Conservation (phyloP, 2,797 vertebrate genomes). For the Cyprinodon diabolis region DNA sequence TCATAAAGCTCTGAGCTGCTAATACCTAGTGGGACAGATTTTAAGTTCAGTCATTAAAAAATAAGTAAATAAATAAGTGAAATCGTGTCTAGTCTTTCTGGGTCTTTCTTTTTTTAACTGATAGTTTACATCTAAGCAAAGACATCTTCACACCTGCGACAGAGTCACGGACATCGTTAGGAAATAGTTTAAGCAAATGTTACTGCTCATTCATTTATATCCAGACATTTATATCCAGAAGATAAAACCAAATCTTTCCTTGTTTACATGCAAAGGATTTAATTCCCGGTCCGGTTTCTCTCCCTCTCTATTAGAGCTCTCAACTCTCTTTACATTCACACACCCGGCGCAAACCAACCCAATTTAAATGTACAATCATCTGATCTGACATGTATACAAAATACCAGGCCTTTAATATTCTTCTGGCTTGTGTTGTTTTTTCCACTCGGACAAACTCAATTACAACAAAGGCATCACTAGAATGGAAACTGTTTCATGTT, state of each 20-base stretch:
- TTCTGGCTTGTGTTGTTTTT: slow-evolving; percentile 77
- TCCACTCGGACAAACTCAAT: slow-evolving; percentile 81
- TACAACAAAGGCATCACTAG: slow-evolving; percentile 53
- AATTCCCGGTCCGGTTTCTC: slow-evolving; percentile 12
- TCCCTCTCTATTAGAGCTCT: slow-evolving; percentile 22
- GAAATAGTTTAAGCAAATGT: not conserved
- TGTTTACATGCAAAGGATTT: slow-evolving; percentile 19
- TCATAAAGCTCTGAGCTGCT: no score
- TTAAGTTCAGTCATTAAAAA: no score
- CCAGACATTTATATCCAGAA: slow-evolving; percentile 4
- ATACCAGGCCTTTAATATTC: slow-evolving; percentile 76
- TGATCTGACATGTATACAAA: slow-evolving; percentile 82
- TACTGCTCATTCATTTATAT: not conserved
- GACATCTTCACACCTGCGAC: no score
- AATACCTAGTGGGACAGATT: no score
- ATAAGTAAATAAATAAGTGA: no score
- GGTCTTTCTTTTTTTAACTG: no score
- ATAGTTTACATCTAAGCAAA: no score
- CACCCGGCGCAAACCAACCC: slow-evolving; percentile 70
- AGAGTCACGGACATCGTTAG: no score
- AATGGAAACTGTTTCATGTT: slow-evolving; percentile 42
- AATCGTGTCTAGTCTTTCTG: no score
- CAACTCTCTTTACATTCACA: slow-evolving; percentile 33
- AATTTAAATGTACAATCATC: slow-evolving; percentile 78
- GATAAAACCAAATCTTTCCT: slow-evolving; percentile 27